phyloP scores from a whole-genome alignment of 2,113 vertebrate species.

The Ciconia stormi region DNA sequence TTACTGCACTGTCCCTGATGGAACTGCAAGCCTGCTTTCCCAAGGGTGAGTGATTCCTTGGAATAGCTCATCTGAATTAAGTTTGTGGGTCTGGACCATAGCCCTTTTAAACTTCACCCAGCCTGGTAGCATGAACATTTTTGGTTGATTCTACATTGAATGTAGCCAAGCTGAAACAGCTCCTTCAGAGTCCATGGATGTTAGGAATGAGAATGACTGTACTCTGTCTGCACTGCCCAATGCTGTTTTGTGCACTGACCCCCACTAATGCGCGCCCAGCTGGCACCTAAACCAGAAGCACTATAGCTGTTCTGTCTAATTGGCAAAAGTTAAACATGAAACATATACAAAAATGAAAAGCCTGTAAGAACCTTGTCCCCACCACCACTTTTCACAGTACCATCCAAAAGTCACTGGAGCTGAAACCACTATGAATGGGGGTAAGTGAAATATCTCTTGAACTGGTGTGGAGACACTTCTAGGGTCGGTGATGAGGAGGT shows the following conservation, averaged over 20 bases:
- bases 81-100: neutral
- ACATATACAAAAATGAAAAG: neutral
- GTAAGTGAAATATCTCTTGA: neutral
- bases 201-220: neutral
- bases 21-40: neutral
- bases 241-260: neutral
- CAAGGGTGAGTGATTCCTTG: neutral
- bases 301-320: neutral
- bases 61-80: neutral
- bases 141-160: neutral
- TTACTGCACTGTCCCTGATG: neutral
- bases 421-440: neutral
- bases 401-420: neutral
- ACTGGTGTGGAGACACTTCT: neutral
- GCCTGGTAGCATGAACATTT: neutral
- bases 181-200: neutral
- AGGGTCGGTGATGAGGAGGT: neutral
- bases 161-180: neutral
- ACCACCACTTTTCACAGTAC: neutral
- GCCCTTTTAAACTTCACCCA: neutral
- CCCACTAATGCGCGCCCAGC: neutral
- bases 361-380: neutral
- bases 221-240: neutral
- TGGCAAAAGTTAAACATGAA: neutral
- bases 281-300: neutral